phyloP scores from a whole-genome alignment of 2,113 vertebrate genomes.

The Turnix velox region DNA sequence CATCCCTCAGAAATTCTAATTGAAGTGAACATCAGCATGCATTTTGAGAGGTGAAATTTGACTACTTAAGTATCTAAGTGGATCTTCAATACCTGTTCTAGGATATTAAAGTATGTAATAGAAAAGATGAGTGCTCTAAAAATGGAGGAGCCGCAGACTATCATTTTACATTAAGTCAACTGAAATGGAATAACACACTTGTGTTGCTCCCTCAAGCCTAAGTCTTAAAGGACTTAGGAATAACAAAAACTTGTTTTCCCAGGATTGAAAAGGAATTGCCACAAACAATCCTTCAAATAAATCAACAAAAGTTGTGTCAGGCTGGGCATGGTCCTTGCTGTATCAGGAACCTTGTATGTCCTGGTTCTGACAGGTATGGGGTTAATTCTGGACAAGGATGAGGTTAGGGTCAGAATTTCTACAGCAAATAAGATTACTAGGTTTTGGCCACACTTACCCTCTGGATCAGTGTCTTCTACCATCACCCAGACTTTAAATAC shows the following conservation, averaged over 20 bases:
- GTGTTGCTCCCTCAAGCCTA: background rate
- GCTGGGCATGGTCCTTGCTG: background rate
- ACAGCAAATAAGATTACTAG: accelerated
- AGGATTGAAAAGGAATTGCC: background rate
- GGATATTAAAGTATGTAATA: accelerated
- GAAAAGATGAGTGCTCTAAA: background rate
- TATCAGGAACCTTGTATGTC: background rate
- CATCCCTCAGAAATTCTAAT: background rate
- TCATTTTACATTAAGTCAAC: background rate
- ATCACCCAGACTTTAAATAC: slow-evolving; percentile 94
- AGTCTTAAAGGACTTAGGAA: background rate
- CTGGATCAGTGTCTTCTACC: slow-evolving; percentile 71
- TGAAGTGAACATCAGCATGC: background rate
- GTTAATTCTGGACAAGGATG: no score
- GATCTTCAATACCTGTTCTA: background rate
- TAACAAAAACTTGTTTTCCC: background rate
- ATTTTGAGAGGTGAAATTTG: background rate
- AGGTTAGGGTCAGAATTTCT: background rate
- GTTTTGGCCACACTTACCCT: slow-evolving; percentile 41
- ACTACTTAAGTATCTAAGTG: background rate
- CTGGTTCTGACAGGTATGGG: background rate
- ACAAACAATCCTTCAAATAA: background rate
- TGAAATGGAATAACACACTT: background rate
- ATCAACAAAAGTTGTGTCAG: background rate
- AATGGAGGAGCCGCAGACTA: background rate